Conservation (phyloP, 2,888 invertebrate genomes). For the Hypomecis punctinalis region DNA sequence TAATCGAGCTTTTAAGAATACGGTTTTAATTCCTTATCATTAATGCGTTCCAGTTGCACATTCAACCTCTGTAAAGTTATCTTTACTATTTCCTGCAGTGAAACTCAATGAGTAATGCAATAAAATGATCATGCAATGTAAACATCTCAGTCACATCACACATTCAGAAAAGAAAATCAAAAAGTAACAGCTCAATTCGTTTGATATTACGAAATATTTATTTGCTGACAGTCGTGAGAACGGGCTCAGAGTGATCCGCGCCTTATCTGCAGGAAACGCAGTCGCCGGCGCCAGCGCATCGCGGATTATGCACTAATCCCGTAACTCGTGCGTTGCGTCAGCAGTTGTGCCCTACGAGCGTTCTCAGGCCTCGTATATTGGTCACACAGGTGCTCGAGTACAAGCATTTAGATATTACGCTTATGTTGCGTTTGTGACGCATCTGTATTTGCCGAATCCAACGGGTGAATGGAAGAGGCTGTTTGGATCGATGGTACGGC, state of each 20-base stretch:
- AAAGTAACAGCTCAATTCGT: slow-evolving; percentile 18
- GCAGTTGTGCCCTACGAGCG: slow-evolving; percentile 13
- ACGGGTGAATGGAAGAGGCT: slow-evolving; percentile 67
- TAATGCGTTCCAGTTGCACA: too few relatives aligned
- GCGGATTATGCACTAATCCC: slow-evolving; percentile 70
- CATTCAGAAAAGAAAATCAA: slow-evolving; percentile 2
- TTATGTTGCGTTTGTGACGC: slow-evolving; percentile 43
- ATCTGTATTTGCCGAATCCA: slow-evolving; percentile 56
- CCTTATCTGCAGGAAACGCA: slow-evolving; percentile 79
- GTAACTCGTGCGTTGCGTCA: slow-evolving; percentile 55
- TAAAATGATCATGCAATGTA: not conserved
- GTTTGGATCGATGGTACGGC: slow-evolving; percentile 52
- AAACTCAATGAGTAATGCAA: slow-evolving; percentile 10
- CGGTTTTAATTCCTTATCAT: too few relatives aligned
- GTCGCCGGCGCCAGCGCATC: slow-evolving; percentile 67
- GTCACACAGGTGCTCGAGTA: slow-evolving; percentile 31
- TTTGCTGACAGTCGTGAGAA: slow-evolving; percentile 54
- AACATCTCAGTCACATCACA: not conserved
- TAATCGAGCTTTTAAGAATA: too few relatives aligned
- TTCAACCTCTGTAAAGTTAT: slow-evolving; percentile 57
- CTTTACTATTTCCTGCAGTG: slow-evolving; percentile 33
- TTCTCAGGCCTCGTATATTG: slow-evolving; percentile 18
- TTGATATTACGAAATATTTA: slow-evolving; percentile 31
- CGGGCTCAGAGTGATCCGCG: slow-evolving; percentile 61
- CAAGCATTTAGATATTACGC: slow-evolving; percentile 24